Evolutionary conservation across 2,797 vertebrate genomes (phyloP), one percentile per base, ranked within the genome.

Genomic region (Chloroceryle inda): DNA sequence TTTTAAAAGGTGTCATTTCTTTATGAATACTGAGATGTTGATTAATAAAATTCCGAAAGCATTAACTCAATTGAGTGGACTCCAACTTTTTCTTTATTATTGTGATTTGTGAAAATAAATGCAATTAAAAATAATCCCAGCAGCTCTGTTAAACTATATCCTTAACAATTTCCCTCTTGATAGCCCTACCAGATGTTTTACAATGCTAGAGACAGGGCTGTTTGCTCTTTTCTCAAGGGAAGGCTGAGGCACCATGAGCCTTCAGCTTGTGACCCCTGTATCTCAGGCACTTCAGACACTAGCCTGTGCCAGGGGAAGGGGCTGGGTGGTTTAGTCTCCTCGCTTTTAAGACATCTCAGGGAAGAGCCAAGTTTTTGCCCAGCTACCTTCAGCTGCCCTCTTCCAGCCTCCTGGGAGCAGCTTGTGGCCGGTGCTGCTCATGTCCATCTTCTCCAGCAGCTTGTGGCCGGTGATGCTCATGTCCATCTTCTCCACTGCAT

Each of bases 1-100:
- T 98, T 98, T 98, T 98, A 98, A 98, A 97, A 97, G 96, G 97
- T 97, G 97, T 96, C 91, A 96, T 97, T 98, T 96, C 97, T 98
- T 98, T 96, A 97, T 94, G 95, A 97, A 98, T 92, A 94, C 94
- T 96, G 97, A 98, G 97, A 97, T 21, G 13, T 95, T 98, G 97
- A 98, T 98, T 98, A 98, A 98, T 98, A 98, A 98, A 98, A 98
- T 98, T 98, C 97, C 76, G 13, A 98, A 97, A 91, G 89, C 96
- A 98, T 98, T 98, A 98, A 97, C 97, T 98, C 97, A 97, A 97
- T 95, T 97, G 97, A 96, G 92, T 69, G 84, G 76, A 96, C 85
- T 98, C 97, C 97, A 97, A 94, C 84, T 97, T 96, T 95, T 95
- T 53, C 33, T 24, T 50, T 50, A 95, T 94, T 91, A 88, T 93